Evolutionary conservation across 2,888 invertebrate genomes (phyloP).

Genomic region (Aelia acuminata): DNA sequence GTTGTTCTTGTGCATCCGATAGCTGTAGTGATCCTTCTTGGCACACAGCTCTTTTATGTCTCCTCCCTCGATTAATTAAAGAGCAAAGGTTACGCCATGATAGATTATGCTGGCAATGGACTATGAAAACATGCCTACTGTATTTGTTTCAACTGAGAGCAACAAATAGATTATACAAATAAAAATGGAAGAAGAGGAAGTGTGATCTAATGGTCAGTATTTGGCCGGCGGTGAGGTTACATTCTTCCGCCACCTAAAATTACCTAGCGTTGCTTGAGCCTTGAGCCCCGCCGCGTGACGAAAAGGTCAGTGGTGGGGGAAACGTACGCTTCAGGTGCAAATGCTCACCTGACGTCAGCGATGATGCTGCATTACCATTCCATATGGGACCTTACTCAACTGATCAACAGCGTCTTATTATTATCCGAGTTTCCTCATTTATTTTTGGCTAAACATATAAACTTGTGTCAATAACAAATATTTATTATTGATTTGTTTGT

Average conservation of each 20-base stretch:
- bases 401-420: background rate
- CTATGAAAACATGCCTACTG: background rate
- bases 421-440: too few species aligned
- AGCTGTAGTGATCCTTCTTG: too few species aligned
- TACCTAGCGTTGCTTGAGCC: background rate
- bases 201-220: background rate
- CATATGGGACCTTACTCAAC: background rate
- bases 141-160: background rate
- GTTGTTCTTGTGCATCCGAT: too few species aligned
- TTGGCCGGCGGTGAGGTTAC: conserved; percentile 12
- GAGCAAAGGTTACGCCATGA: background rate
- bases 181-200: background rate
- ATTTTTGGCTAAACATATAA: too few species aligned
- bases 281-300: background rate
- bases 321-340: conserved; percentile 14
- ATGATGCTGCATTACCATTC: background rate
- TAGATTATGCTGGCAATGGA: background rate
- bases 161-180: conserved; percentile 16
- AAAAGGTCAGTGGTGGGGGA: background rate
- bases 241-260: conserved; percentile 41
- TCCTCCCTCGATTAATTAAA: background rate
- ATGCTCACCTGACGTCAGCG: background rate
- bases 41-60: too few species aligned
- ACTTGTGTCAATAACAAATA: too few species aligned
- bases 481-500: too few species aligned